A percentile compares a stretch with the other conserved stretches of the same genome.
These are phyloP conservation scores for Trissolcus japonicus DNA, from an alignment of 2,888 invertebrate genomes.

Conservation along the genomic window DNA sequence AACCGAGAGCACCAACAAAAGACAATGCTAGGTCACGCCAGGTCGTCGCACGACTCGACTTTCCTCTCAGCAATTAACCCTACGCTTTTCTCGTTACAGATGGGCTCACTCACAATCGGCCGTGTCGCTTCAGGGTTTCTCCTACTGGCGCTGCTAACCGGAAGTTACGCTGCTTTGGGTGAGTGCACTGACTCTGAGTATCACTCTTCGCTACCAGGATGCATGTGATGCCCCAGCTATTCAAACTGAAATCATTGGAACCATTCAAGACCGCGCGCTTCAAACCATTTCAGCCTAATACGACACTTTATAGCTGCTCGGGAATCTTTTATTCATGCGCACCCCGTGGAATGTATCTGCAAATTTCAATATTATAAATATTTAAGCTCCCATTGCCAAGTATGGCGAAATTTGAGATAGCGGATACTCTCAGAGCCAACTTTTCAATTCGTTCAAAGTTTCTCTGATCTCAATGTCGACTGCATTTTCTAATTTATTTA, in stretches of 20 bases:
- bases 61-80: constrained; percentile 56
- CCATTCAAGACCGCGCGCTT: constrained; percentile 37
- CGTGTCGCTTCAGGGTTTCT: constrained; percentile 65
- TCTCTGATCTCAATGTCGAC: too few relatives aligned
- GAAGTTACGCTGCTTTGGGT: constrained; percentile 66
- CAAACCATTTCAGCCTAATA: constrained; percentile 34
- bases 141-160: constrained; percentile 66
- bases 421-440: too few relatives aligned
- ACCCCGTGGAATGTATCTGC: constrained; percentile 19
- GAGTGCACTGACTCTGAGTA: constrained; percentile 58
- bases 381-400: constrained; percentile 17
- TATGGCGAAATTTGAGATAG: constrained; percentile 29
- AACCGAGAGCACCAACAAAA: constrained; percentile 21
- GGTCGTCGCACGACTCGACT: constrained; percentile 45
- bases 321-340: constrained; percentile 50
- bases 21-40: constrained; percentile 51
- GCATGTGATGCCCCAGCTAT: constrained; percentile 9
- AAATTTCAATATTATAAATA: constrained; percentile 53
- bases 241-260: constrained; percentile 37
- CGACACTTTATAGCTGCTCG: constrained; percentile 38
- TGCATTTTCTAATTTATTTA: too few relatives aligned
- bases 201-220: constrained; percentile 13
- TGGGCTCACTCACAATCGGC: constrained; percentile 69
- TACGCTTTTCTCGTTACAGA: constrained; percentile 67
- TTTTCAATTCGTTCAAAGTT: too few relatives aligned